Base-by-base conservation (phyloP, 2,797 vertebrate species). In the Chrosomus eos region DNA sequence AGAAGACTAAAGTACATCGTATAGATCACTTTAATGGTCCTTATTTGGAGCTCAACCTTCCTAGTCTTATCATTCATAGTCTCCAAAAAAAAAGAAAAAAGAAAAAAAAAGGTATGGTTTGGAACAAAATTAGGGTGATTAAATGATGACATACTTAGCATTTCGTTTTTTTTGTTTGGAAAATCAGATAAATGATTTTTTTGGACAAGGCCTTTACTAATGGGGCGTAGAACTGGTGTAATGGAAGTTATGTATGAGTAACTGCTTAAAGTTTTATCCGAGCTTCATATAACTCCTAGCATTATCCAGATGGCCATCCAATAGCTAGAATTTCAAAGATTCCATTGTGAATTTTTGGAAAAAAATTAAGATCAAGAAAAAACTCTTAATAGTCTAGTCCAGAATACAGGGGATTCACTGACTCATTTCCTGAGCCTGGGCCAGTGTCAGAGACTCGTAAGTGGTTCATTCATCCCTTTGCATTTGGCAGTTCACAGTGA, bases 381-480 rank as follows among this genome's bases (percentile, higher is more conserved):
- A 84, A 60, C 51, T 70, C 48, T 70, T 38, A 18, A 53, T 43
- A 77, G 75, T 77, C 36, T 79, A 66, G 28, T 66, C 40, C 64
- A 48, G 77, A 66, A 43, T 43, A 48, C 28, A 67, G 45, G 11
- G 31, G 78, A 80, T 72, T 73, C 68, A 72, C 45, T 60, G 79
- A 86, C 90, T 90, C 81, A 85, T 88, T n/a, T 53, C 86, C 90
- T 90, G 82, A 90, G 91, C 83, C 71, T 70, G 86, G 83, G 43
- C 13, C 48, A 89, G 91, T 86, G 89, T 89, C 90, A 89, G 88
- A 81, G 89, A 88, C 90, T 91, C 60, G 55, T 89, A 89, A 87
- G 90, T 75, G 89, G 83, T 82, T 88, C 72, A 76, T 89, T 91
- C 60, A 48, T 89, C 87, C 77, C 84, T 88, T 89, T 80, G 88